These are phyloP conservation scores for Regulus satrapa DNA, from an alignment of 2,113 vertebrate genomes.

Conservation along the genomic window DNA sequence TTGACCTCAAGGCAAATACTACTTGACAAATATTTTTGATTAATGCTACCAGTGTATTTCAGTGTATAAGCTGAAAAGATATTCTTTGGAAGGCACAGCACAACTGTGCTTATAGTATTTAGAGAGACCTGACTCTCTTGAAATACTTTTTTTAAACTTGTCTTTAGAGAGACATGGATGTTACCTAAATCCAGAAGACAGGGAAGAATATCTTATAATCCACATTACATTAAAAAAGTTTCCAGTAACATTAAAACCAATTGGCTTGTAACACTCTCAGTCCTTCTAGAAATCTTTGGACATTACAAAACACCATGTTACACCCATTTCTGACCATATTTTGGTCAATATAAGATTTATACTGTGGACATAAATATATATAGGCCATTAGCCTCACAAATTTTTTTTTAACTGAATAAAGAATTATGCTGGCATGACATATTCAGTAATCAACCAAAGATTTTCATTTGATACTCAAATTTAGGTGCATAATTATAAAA, in stretches of 20 bases:
- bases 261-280: neutral
- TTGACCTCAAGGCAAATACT: neutral
- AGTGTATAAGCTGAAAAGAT: neutral
- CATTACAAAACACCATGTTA: neutral
- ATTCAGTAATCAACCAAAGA: neutral
- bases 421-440: neutral
- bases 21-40: neutral
- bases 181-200: neutral
- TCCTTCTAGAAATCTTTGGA: neutral
- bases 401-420: neutral
- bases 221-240: neutral
- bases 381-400: neutral
- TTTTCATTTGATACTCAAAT: neutral
- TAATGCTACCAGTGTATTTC: neutral
- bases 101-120: neutral
- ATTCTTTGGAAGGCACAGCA: neutral
- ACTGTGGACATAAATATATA: neutral
- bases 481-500: neutral
- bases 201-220: neutral
- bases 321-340: neutral
- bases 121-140: no score
- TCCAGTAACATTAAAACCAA: neutral
- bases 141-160: no score
- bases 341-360: neutral
- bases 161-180: neutral